Evolutionary conservation across 2,888 invertebrate species (phyloP), one percentile per base, ranked within the genome.

Genomic region (Clitarchus hookeri): DNA sequence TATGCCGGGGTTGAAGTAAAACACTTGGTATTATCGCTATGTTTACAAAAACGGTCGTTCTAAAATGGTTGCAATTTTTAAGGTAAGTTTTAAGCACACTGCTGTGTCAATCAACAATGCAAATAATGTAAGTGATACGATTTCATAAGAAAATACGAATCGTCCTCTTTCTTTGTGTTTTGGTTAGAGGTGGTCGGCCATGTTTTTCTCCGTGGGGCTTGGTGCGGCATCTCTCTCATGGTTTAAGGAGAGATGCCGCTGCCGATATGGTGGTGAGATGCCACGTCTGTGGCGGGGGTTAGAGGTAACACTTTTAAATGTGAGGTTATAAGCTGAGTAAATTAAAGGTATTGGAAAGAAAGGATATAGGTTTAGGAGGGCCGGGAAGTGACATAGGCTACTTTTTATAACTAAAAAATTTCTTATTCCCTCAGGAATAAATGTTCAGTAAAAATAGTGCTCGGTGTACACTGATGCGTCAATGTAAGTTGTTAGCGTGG

Each of bases 141-240:
- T 82, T 82, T 27, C 23, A 6, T 82, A 82, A 0, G 82, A 27
- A 19, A 82, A 2, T 26, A 27, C 36, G 12, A 23, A 36, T 27
- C 27, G 36, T 82, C 19, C 23, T 82, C 82, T 82, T 82, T 36
- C 27, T 82, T 11, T 6, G 4, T 80, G 80, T 36, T 80, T 9
- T 82, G 82, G 8, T 6, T 82, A 8, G 44, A 27, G 82, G 27
- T 12, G 0, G 82, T 82, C 0, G 11, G 82, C 82, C 82, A 82
- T 82, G 82, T 82, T 82, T 82, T 65, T 44, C 36, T 44, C 9
- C 27, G 27, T 16, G 3, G 6, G n/a, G 82, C 82, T 82, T 26
- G 82, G 16, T 82, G 82, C 44, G 82, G 82, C 82, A 82, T 82
- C 82, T 82, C 82, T 82, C n/a, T 27, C 82, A 12, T 9, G 6